Evolutionary conservation across 2,888 invertebrate genomes (phyloP), one percentile per base, ranked within the genome.

Genomic region (Plagodis pulveraria): DNA sequence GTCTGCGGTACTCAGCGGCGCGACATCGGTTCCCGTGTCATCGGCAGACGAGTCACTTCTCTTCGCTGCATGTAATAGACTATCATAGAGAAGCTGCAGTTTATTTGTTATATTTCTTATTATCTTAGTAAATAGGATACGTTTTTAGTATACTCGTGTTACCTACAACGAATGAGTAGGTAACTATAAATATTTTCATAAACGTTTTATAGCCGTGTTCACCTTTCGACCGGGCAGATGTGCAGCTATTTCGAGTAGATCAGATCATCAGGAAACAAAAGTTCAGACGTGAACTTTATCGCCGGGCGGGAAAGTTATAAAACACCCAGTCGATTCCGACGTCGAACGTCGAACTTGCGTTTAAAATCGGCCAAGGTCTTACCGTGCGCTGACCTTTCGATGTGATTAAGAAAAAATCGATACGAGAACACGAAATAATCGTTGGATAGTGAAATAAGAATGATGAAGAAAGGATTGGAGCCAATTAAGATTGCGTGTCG

Each of bases 291-390:
- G 84, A 89, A 89, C 82, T 91, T 87, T 89, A 90, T 86, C 80
- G 83, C 74, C 81, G 77, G 73, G 75, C 81, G 85, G 78, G 79
- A 90, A 89, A 88, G 84, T 84, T 86, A 79, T 86, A 89, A 90
- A 91, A 87, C 83, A 80, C 59, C 76, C 79, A 73, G 77, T 49
- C 60, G 78, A 75, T 77, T 56, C 60, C 48, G 52, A 56, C 52
- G 11, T 70, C 77, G 89, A 84, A 76, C 89, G 76, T 83, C 86
- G 89, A 91, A 90, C 90, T 81, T 83, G 79, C 73, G 81, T 84
- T 86, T 82, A 82, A 91, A 91, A 85, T 91, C 91, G 91, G 91
- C 91, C 91, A 91, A 91, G 91, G 91, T 89, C 87, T 78, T 73
- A 48, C 61, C 77, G 91, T 86, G 80, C 83, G 80, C 68, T 82